Evolutionary conservation across 2,888 invertebrate species (phyloP), one percentile per base, ranked within the genome.

Genomic region (Acanthoscelides obtectus): DNA sequence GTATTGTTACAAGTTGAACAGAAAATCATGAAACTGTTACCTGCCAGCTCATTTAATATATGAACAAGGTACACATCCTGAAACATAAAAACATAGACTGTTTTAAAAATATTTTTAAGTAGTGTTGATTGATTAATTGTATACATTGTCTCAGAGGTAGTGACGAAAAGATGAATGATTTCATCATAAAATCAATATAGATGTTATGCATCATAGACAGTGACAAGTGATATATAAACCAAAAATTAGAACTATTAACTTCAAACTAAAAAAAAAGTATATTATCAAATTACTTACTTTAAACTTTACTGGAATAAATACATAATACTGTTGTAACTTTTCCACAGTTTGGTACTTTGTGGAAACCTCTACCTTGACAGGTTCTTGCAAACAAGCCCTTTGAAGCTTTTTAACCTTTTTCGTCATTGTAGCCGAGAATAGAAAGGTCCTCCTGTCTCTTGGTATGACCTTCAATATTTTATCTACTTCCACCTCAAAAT

Each of bases 351-450:
- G 97, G 84, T 98, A 99, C 83, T 99, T 98, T 0, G 94, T 96
- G 0, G 96, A 96, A 2, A 95, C 97, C 84, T 99, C 98, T 0
- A 99, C 95, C 86, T 95, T 96, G 0, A 97, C 96, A 0, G 99
- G 99, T 85, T 99, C 94, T 78, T 91, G 91, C 5, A 99, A 86
- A 0, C 97, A 98, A 0, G 99, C 99, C 64, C 99, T 88, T 85
- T 99, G 98, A 25, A 99, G 86, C 84, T 99, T 99, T 79, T 95
- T 94, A 0, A 99, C 94, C 85, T 97, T 97, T 83, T 96, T 97
- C 0, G 99, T 99, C 99, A 99, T 99, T 0, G 99, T 99, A 0
- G 99, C 99, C 0, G 99, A 99, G 87, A 98, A 99, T 19, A 99
- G 87, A 81, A 93, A 95, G 0, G 99, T 99, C 74, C 91, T 88